A percentile compares a stretch with the other conserved stretches of the same genome.
Conservation (phyloP, 2,888 invertebrate species). For the Asteroscopus sphinx region DNA sequence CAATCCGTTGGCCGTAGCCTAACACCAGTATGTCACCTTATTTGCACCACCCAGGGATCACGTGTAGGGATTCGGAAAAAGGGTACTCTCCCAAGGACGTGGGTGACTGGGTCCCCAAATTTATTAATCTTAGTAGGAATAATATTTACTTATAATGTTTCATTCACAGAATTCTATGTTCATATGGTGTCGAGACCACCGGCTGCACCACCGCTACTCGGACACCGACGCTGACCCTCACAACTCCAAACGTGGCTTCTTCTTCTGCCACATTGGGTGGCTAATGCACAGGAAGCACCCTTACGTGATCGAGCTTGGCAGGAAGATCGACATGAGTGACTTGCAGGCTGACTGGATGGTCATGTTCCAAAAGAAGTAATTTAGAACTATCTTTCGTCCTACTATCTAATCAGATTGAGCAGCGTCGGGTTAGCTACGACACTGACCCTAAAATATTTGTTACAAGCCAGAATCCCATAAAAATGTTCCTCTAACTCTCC, state of each 20-base stretch:
- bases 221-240: constrained; percentile 94
- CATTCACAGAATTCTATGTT: constrained; percentile 92
- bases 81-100: no score
- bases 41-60: no score
- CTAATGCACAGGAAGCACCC: constrained; percentile 94
- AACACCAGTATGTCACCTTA: no score
- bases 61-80: no score
- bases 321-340: constrained; percentile 93
- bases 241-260: constrained; percentile 95
- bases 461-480: background rate
- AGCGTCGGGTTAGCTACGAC: no score
- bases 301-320: constrained; percentile 92
- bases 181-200: constrained; percentile 95
- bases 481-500: background rate
- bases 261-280: constrained; percentile 97
- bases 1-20: no score
- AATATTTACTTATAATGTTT: no score
- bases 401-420: no score
- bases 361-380: constrained; percentile 93
- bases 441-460: no score
- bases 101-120: no score
- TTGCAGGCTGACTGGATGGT: constrained; percentile 92
- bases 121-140: no score
- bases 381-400: background rate
- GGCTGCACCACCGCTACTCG: constrained; percentile 94